A percentile compares a stretch with the other conserved stretches of the same genome.
phyloP scores from a whole-genome alignment of 1,140 invertebrate genomes.

The Chironomus tepperi region DNA sequence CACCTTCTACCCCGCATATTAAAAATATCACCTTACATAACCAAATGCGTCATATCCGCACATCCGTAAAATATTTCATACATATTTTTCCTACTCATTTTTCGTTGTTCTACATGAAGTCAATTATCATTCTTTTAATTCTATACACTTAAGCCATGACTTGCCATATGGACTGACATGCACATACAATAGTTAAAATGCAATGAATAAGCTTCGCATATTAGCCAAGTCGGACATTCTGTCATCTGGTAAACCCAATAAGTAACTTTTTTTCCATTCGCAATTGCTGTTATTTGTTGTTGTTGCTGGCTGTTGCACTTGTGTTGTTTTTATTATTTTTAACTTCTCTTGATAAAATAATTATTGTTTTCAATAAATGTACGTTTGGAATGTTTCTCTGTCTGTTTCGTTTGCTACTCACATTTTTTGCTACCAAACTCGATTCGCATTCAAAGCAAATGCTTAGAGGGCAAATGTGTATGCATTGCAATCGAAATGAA shows the following conservation, averaged over 20 bases:
- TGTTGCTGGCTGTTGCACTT: no score
- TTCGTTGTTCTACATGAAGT: no score
- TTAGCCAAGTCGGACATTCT: neutral
- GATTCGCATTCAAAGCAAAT: neutral
- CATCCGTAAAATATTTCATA: no score
- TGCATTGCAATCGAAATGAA: neutral
- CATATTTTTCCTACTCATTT: no score
- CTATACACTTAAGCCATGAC: neutral
- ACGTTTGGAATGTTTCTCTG: constrained; percentile 5
- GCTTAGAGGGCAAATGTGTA: neutral
- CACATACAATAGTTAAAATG: no score
- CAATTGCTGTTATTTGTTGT: neutral
- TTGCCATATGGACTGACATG: neutral
- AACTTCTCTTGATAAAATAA: constrained; percentile 17
- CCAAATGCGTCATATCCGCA: no score
- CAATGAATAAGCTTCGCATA: no score
- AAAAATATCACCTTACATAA: no score
- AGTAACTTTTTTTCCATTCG: neutral
- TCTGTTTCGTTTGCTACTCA: neutral
- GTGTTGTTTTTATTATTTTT: neutral
- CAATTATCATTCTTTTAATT: neutral
- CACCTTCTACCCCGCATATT: no score
- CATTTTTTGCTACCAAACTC: neutral
- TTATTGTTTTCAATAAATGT: constrained; percentile 22
- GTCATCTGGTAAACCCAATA: neutral